Conservation (phyloP, 2,113 vertebrate genomes). For the Corvus cornix region DNA sequence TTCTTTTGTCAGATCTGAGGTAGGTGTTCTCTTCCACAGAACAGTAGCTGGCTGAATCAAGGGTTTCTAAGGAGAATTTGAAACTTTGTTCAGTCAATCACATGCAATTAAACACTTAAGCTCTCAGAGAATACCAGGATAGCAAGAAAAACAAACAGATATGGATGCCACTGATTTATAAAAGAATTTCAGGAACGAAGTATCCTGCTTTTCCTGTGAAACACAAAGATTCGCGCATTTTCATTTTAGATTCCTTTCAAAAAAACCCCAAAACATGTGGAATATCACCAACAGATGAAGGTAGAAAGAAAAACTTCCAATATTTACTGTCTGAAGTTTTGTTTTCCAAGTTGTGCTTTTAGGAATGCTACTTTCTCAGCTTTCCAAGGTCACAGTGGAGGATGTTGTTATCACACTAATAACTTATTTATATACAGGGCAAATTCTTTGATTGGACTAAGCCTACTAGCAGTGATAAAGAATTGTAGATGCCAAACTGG, state of each 20-base stretch:
- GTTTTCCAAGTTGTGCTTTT: background rate
- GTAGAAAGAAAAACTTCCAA: background rate
- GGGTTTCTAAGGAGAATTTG: background rate
- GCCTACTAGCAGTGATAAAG: background rate
- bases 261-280: background rate
- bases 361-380: background rate
- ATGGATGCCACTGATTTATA: background rate
- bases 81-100: background rate
- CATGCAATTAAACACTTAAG: background rate
- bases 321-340: background rate
- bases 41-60: background rate
- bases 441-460: background rate
- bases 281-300: background rate
- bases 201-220: conserved; percentile 1
- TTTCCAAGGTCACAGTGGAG: background rate
- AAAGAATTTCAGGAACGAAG: background rate
- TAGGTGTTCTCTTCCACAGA: background rate
- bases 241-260: background rate
- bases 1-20: background rate
- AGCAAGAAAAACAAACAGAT: conserved; percentile 7
- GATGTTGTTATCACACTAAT: background rate
- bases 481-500: background rate
- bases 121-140: background rate
- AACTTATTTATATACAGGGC: background rate
- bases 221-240: background rate